phyloP scores from a whole-genome alignment of 2,888 invertebrate genomes.

The Helleia helle region DNA sequence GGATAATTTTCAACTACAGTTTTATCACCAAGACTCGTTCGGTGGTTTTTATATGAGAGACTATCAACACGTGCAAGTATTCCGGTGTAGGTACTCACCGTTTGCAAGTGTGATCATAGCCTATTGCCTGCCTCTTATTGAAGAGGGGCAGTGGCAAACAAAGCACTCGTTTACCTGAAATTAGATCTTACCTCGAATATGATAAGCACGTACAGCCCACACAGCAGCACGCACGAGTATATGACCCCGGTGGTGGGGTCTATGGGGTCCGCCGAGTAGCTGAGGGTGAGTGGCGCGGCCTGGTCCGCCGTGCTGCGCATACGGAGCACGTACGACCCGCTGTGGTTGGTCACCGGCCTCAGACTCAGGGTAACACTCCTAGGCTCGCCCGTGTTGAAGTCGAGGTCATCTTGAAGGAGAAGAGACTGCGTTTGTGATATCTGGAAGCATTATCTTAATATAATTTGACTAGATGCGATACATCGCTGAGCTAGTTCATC shows the following conservation, averaged over 20 bases:
- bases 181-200: constrained; percentile 83
- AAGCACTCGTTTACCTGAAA: not conserved
- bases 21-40: too few relatives aligned
- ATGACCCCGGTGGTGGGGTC: constrained; percentile 79
- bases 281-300: constrained; percentile 42
- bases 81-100: too few relatives aligned
- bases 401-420: constrained; percentile 74
- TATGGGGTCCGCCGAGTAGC: constrained; percentile 77
- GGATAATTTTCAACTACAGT: too few relatives aligned
- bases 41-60: too few relatives aligned
- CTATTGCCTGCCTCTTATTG: too few relatives aligned
- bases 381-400: constrained; percentile 66
- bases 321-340: constrained; percentile 27
- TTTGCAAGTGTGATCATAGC: too few relatives aligned
- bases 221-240: constrained; percentile 81
- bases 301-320: constrained; percentile 31
- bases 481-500: too few relatives aligned
- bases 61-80: too few relatives aligned
- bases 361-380: constrained; percentile 51
- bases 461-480: too few relatives aligned
- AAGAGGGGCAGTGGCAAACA: too few relatives aligned
- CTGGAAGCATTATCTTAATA: constrained; percentile 29
- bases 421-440: constrained; percentile 74
- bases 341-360: constrained; percentile 22
- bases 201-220: constrained; percentile 84